phyloP scores from a whole-genome alignment of 1,140 invertebrate species.

The Catajapyx aquilonaris region DNA sequence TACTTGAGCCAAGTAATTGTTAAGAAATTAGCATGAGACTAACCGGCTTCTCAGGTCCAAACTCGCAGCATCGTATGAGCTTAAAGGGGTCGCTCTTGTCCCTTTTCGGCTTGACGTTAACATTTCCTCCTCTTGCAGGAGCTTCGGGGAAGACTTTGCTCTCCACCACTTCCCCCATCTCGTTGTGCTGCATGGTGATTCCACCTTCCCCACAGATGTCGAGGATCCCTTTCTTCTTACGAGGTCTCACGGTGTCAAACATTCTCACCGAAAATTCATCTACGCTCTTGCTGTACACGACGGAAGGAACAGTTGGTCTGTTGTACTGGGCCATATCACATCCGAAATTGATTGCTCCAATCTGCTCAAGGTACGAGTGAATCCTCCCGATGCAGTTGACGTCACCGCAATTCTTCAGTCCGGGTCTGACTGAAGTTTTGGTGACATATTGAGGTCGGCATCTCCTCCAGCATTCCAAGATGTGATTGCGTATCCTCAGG shows the following conservation, averaged over 20 bases:
- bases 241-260: slow-evolving; percentile 10
- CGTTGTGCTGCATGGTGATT: slow-evolving; percentile 35
- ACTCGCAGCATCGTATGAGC: slow-evolving; percentile 26
- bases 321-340: slow-evolving; percentile 25
- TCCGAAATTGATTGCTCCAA: slow-evolving; percentile 40
- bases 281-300: slow-evolving; percentile 6
- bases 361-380: slow-evolving; percentile 36
- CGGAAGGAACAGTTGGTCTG: slow-evolving; percentile 6
- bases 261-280: slow-evolving; percentile 5
- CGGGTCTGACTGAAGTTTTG: slow-evolving; percentile 32
- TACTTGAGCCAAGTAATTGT: slow-evolving; percentile 3
- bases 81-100: slow-evolving; percentile 18
- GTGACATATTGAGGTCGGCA: slow-evolving; percentile 32
- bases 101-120: too few species aligned
- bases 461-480: slow-evolving; percentile 31
- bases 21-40: too few species aligned
- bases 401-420: slow-evolving; percentile 37
- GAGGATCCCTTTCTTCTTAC: slow-evolving; percentile 12
- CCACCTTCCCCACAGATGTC: slow-evolving; percentile 24
- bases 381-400: slow-evolving; percentile 37
- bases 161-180: slow-evolving; percentile 26
- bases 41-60: slow-evolving; percentile 27
- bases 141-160: slow-evolving; percentile 20
- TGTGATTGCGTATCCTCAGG: slow-evolving; percentile 35
- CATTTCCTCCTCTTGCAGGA: too few species aligned